A percentile compares a stretch with the other conserved stretches of the same genome.
These are phyloP conservation scores for Drosophila cyrtoloma DNA, from an alignment of 2,888 invertebrate genomes.

Conservation along the genomic window DNA sequence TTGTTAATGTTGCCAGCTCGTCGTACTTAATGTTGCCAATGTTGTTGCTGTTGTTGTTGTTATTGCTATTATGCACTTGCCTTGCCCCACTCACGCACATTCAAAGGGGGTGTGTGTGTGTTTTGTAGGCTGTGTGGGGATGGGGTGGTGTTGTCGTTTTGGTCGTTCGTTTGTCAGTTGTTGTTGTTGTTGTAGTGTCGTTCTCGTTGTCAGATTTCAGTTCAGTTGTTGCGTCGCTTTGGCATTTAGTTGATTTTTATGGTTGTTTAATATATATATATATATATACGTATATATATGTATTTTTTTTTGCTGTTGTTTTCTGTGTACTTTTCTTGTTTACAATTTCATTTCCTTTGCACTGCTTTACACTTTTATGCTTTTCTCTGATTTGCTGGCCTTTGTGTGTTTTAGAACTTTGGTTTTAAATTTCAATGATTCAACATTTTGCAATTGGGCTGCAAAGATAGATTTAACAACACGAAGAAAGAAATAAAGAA, in stretches of 20 bases:
- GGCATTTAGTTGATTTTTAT: slow-evolving; percentile 63
- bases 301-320: slow-evolving; percentile 15
- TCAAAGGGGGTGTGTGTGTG: slow-evolving; percentile 27
- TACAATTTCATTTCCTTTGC: slow-evolving; percentile 59
- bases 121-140: slow-evolving; percentile 25
- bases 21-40: slow-evolving; percentile 59
- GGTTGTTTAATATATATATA: slow-evolving; percentile 29
- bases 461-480: slow-evolving; percentile 41
- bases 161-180: slow-evolving; percentile 37
- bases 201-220: slow-evolving; percentile 48
- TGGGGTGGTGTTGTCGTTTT: slow-evolving; percentile 16
- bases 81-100: slow-evolving; percentile 48
- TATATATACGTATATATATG: neutral
- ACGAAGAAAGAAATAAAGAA: slow-evolving; percentile 1
- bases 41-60: slow-evolving; percentile 33
- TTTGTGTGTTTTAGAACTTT: slow-evolving; percentile 49
- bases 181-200: slow-evolving; percentile 24
- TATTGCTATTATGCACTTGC: slow-evolving; percentile 38
- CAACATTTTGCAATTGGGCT: slow-evolving; percentile 58
- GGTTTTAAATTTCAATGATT: slow-evolving; percentile 62
- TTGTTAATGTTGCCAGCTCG: slow-evolving; percentile 51
- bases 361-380: slow-evolving; percentile 51
- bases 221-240: slow-evolving; percentile 58
- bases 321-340: slow-evolving; percentile 34
- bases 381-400: slow-evolving; percentile 26